Base-by-base conservation (phyloP, 2,113 vertebrate genomes). In the Edolisoma coerulescens region DNA sequence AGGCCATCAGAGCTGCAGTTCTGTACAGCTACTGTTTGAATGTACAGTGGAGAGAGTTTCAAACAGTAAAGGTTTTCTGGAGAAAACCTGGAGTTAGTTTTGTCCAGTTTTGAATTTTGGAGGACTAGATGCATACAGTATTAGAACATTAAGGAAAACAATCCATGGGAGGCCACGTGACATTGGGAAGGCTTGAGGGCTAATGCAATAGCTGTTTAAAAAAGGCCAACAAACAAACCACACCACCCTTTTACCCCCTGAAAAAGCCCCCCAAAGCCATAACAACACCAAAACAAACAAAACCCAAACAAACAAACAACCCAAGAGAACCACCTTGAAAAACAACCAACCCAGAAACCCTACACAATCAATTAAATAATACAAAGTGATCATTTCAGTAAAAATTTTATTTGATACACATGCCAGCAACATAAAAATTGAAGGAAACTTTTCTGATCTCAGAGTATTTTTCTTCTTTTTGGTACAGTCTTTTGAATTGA, bases 151-250 rank as follows among this genome's bases (percentile, higher is more conserved):
- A 65, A 61, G 54, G 67, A 88, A 68, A 18, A 60, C 19, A 74
- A 24, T 50, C 69, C 0, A 0, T 61, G 0, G 0, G 11, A 45
- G 47, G 11, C 56, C 56, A 7, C 5, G 4, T 60, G 60, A 11
- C 26, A 16, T 13, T 49, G 41, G 39, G 18, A 75, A 39, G 65
- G 37, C 30, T 63, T 84, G 50, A 89, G 42, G 37, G 35, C 14
- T 89, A 73, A 61, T 53, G 47, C 60, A 71, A n/a, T n/a, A 92
- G 41, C 50, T 59, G 13, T 44, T 87, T 42, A 8, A 74, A 50
- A 50, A 63, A 69, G 32, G 26, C 10, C 35, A 61, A 26, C 16
- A 45, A 75, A 60, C 44, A 11, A 75, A 60, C 24, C 41, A 69
- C 68, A 35, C 21, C 9, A 69, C 27, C 9, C 27, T 44, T 69